phyloP scores from a whole-genome alignment of 2,888 invertebrate genomes.

The Parnassius mnemosyne region DNA sequence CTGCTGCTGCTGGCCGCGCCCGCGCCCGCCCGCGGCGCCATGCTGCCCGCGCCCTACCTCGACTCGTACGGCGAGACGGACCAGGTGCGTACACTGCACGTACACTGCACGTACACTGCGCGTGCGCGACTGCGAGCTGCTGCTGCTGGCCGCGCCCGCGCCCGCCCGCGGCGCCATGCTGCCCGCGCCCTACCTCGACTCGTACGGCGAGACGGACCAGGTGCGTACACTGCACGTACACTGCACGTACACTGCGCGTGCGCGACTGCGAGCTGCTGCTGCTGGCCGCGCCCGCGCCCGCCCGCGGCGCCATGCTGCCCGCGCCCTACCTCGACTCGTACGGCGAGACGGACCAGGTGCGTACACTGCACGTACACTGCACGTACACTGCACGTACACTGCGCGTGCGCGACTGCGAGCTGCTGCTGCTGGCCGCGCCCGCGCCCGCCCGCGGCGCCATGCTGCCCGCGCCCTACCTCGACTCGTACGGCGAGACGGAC shows the following conservation, averaged over 20 bases:
- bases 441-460: no score
- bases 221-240: slow-evolving; percentile 21
- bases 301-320: slow-evolving; percentile 42
- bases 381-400: no score
- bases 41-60: not conserved
- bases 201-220: slow-evolving; percentile 93
- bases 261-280: slow-evolving; percentile 67
- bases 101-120: slow-evolving; percentile 78
- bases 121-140: slow-evolving; percentile 88
- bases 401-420: slow-evolving; percentile 30
- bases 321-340: slow-evolving; percentile 4
- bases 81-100: not conserved
- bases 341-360: slow-evolving; percentile 1
- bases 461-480: slow-evolving; percentile 41
- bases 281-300: slow-evolving; percentile 81
- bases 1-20: slow-evolving; percentile 85
- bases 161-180: slow-evolving; percentile 92
- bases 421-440: slow-evolving; percentile 84
- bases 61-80: slow-evolving; percentile 2
- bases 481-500: slow-evolving; percentile 2
- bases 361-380: not conserved
- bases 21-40: slow-evolving; percentile 35
- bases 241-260: slow-evolving; percentile 1
- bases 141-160: slow-evolving; percentile 90
- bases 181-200: slow-evolving; percentile 96